A percentile compares a stretch with the other conserved stretches of the same genome.
These are phyloP conservation scores for Apteryx owenii DNA, from an alignment of 2,113 vertebrate genomes.

Conservation along the genomic window DNA sequence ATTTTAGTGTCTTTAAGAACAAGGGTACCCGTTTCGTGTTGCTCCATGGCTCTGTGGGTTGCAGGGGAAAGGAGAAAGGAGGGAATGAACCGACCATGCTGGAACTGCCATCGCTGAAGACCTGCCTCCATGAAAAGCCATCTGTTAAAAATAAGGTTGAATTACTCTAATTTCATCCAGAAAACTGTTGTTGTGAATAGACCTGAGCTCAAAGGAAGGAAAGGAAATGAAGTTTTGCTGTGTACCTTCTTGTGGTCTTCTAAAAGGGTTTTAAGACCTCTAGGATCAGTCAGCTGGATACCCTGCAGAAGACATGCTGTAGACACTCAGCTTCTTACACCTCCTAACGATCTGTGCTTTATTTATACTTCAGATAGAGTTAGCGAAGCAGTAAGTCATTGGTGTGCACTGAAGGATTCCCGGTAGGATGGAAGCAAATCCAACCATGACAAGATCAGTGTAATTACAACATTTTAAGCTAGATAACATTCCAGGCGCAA, in stretches of 20 bases:
- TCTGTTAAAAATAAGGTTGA: neutral
- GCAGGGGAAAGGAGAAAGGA: neutral
- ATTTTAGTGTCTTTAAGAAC: neutral
- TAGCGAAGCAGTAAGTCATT: neutral
- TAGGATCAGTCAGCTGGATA: neutral
- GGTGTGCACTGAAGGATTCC: neutral
- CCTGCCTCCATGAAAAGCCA: neutral
- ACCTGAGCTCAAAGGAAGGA: neutral
- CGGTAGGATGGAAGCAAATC: too few species aligned
- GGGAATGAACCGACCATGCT: neutral
- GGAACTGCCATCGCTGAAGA: neutral
- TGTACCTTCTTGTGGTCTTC: neutral
- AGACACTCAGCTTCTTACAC: rapidly evolving
- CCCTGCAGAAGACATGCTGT: neutral
- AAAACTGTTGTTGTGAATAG: neutral
- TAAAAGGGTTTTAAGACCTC: neutral
- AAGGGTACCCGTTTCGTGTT: neutral
- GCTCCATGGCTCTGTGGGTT: too few species aligned
- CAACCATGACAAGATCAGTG: rapidly evolving
- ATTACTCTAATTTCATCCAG: neutral
- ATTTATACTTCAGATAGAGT: neutral
- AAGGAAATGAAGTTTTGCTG: neutral
- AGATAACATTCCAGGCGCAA: neutral
- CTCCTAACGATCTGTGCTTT: neutral
- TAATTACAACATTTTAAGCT: neutral